Percentiles rank a stretch among this genome's conserved stretches.
These are phyloP conservation scores for Erpobdella octoculata DNA, from an alignment of 2,888 invertebrate species.

Conservation along the genomic window DNA sequence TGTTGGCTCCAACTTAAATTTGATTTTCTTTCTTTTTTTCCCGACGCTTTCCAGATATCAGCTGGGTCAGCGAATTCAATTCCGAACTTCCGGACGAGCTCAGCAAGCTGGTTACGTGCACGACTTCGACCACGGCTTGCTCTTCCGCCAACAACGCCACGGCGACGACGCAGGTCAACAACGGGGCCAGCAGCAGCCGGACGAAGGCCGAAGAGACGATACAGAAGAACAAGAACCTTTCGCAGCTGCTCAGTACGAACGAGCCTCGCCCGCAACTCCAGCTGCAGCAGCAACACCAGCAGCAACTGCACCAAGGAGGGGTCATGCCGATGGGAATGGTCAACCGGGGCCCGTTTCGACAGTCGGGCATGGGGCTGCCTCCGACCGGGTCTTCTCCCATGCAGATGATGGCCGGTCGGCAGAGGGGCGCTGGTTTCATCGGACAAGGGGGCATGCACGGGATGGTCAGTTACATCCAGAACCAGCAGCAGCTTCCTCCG, in stretches of 20 bases:
- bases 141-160: constrained; percentile 1
- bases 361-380: constrained; percentile 15
- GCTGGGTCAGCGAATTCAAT: constrained; percentile 30
- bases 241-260: constrained; percentile 30
- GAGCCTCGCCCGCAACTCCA: constrained; percentile 9
- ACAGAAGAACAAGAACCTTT: constrained; percentile 29
- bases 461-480: background rate
- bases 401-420: constrained; percentile 23
- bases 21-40: too few relatives aligned
- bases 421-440: constrained; percentile 12
- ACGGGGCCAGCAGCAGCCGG: background rate
- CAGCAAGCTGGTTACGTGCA: constrained; percentile 25
- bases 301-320: background rate
- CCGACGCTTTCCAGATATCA: constrained; percentile 18
- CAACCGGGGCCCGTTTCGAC: constrained; percentile 10
- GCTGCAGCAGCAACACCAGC: constrained; percentile 13
- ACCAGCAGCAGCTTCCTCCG: constrained; percentile 19
- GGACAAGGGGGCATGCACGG: constrained; percentile 9
- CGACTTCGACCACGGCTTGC: background rate
- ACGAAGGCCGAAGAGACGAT: constrained; percentile 31
- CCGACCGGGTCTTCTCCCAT: constrained; percentile 3
- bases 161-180: background rate
- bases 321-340: constrained; percentile 9
- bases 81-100: constrained; percentile 34
- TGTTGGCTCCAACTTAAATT: too few relatives aligned